Evolutionary conservation across 2,888 invertebrate genomes (phyloP).

Genomic region (Adineta ricciae): DNA sequence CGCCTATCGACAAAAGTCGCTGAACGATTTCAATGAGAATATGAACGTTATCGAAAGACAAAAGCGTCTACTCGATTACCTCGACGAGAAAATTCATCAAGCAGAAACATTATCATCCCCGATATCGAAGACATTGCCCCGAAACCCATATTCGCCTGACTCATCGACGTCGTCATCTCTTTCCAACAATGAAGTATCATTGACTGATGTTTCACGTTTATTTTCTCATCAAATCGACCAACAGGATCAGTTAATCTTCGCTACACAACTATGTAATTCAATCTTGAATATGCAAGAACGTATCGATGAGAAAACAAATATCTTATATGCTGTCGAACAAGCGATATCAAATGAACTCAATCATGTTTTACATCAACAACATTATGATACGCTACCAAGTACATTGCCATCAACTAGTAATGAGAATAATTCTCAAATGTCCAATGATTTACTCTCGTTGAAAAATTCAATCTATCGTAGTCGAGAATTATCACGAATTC

Average conservation of each 20-base stretch:
- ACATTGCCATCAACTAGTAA: neutral
- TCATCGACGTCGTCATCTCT: neutral
- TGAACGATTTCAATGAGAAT: neutral
- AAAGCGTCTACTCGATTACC: neutral
- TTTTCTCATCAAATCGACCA: neutral
- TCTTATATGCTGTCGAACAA: conserved; percentile 12
- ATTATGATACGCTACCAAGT: neutral
- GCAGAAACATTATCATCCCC: neutral
- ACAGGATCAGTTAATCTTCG: neutral
- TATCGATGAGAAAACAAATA: neutral
- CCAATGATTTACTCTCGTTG: conserved; percentile 19
- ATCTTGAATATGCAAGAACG: conserved; percentile 9
- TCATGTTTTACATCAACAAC: conserved; percentile 3
- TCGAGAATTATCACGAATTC: conserved; percentile 29
- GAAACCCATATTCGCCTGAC: neutral
- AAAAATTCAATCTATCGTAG: conserved; percentile 30
- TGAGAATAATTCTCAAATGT: neutral
- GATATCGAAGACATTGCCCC: neutral
- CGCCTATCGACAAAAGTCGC: neutral
- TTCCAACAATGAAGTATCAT: neutral
- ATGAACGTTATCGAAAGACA: neutral
- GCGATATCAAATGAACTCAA: conserved; percentile 20
- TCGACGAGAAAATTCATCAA: conserved; percentile 17
- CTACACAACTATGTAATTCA: conserved; percentile 14
- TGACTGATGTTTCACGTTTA: neutral